Evolutionary conservation across 2,888 invertebrate genomes (phyloP).

Genomic region (Cancer borealis): DNA sequence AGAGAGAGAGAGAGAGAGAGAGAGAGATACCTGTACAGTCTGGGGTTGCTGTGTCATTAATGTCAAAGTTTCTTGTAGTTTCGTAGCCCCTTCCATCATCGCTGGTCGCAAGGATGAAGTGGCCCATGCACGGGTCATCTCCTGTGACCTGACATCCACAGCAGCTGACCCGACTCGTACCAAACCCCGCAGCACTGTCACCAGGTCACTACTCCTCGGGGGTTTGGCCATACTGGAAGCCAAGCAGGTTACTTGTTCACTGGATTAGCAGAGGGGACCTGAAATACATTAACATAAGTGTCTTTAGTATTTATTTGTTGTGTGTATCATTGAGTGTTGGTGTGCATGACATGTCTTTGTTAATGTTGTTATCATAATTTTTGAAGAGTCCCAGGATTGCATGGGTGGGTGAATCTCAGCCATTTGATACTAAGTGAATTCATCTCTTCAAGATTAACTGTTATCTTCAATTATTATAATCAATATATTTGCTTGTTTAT

Average conservation of each 20-base stretch:
- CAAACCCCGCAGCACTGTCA: conserved; percentile 69
- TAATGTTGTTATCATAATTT: no score
- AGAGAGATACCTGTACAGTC: conserved; percentile 51
- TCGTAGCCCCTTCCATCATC: conserved; percentile 44
- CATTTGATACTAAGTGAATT: no score
- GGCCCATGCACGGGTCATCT: conserved; percentile 66
- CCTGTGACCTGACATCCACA: conserved; percentile 65
- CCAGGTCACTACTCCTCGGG: conserved; percentile 68
- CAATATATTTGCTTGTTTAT: no score
- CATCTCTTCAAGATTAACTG: no score
- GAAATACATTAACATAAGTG: background rate
- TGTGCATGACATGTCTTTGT: no score
- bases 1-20: conserved; percentile 32
- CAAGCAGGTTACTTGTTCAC: background rate
- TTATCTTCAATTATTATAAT: no score
- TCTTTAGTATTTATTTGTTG: background rate
- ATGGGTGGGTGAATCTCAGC: no score
- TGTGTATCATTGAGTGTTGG: background rate
- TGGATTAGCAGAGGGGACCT: background rate
- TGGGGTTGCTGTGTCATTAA: conserved; percentile 51
- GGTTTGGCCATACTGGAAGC: conserved; percentile 64
- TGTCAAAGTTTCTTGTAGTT: conserved; percentile 60
- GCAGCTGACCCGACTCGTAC: conserved; percentile 67
- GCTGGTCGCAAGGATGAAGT: conserved; percentile 67
- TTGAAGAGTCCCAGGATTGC: no score